Conservation (phyloP, 1,140 invertebrate genomes). For the Neoseiulus cucumeris region DNA sequence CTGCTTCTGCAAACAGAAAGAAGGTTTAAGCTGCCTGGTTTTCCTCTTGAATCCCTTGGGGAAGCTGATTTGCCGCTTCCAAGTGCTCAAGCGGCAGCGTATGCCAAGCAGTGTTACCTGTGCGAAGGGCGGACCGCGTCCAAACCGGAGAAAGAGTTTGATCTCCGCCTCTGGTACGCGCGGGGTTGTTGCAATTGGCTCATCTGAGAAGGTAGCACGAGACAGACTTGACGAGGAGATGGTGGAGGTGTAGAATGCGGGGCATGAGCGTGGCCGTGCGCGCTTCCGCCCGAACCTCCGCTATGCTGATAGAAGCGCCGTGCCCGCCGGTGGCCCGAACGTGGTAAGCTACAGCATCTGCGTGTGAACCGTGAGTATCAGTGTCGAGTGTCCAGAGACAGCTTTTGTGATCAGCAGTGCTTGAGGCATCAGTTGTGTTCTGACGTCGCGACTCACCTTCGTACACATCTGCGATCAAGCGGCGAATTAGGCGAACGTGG, state of each 20-base stretch:
- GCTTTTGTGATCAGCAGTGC: background rate
- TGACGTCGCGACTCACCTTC: background rate
- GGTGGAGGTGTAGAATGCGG: background rate
- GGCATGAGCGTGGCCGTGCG: background rate
- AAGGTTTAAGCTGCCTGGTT: no score
- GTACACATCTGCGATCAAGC: background rate
- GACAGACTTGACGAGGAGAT: background rate
- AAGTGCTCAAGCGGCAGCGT: no score
- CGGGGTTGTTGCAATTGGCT: background rate
- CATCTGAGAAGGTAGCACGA: slow-evolving; percentile 2
- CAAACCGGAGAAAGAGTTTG: slow-evolving; percentile 5
- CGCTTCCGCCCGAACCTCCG: background rate
- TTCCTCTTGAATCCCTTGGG: no score
- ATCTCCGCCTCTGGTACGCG: background rate
- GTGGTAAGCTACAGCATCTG: slow-evolving; percentile 10
- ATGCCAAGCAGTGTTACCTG: background rate
- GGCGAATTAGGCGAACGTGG: slow-evolving; percentile 2
- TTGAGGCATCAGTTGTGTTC: background rate
- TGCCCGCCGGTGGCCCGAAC: slow-evolving; percentile 6
- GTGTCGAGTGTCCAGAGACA: background rate
- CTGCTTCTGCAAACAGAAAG: background rate
- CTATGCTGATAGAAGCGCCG: slow-evolving; percentile 7
- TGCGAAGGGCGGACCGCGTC: slow-evolving; percentile 6
- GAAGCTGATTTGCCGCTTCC: no score
- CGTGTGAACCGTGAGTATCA: background rate